Evolutionary conservation across 1,140 invertebrate species (phyloP).

Genomic region (Stratiolaelaps scimitus): DNA sequence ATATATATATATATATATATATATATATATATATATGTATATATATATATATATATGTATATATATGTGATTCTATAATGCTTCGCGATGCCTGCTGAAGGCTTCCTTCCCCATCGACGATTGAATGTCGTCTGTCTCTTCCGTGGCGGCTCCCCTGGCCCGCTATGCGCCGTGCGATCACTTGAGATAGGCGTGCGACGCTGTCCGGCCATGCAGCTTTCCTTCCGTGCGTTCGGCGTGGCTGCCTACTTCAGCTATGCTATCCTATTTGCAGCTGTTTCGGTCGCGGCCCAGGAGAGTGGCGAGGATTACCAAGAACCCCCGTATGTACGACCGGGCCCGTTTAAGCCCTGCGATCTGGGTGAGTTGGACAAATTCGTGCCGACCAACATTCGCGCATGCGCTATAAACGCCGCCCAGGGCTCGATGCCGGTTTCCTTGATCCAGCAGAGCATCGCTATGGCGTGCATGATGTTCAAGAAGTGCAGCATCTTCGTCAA

Average conservation of each 20-base stretch:
- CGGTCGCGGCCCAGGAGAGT: background rate
- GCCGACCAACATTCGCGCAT: background rate
- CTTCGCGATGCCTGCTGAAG: background rate
- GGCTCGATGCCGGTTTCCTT: slow-evolving; percentile 6
- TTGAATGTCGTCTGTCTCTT: background rate
- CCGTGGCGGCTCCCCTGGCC: no score
- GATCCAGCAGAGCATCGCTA: background rate
- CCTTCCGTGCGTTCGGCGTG: no score
- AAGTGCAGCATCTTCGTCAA: slow-evolving; percentile 1
- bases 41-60: no score
- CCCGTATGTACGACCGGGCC: slow-evolving; percentile 9
- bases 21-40: no score
- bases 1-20: no score
- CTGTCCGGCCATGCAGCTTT: no score
- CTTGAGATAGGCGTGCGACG: no score
- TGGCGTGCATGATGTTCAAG: slow-evolving; percentile 12
- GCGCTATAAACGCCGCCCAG: background rate
- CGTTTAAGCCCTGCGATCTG: slow-evolving; percentile 14
- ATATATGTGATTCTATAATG: background rate
- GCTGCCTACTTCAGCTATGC: no score
- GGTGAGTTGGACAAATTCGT: slow-evolving; percentile 21
- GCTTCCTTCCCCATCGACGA: slow-evolving; percentile 6
- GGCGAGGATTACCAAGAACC: slow-evolving; percentile 11
- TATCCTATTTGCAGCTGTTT: no score
- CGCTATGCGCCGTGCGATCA: no score